These are phyloP conservation scores for Cryptotermes secundus DNA, from an alignment of 1,140 invertebrate genomes.

Conservation along the genomic window DNA sequence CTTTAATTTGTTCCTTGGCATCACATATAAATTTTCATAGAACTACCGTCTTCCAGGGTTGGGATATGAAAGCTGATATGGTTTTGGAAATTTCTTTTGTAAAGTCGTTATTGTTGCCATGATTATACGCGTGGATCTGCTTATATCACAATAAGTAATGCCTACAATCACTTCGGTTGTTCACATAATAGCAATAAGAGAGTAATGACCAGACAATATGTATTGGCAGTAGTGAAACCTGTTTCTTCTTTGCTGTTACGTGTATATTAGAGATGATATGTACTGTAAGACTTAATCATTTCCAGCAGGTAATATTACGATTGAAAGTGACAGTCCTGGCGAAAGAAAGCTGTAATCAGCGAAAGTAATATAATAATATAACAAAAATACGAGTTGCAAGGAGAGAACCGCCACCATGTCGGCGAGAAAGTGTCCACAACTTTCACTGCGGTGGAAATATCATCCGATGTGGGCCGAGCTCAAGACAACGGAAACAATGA, in stretches of 20 bases:
- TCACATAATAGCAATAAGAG: background rate
- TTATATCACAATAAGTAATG: too few relatives aligned
- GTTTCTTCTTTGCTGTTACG: background rate
- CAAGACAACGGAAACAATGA: background rate
- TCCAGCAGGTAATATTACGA: background rate
- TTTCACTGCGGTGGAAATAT: background rate
- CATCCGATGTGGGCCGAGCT: background rate
- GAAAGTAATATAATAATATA: constrained; percentile 12
- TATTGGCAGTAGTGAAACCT: background rate
- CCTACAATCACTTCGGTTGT: too few relatives aligned
- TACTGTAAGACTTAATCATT: background rate
- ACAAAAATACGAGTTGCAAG: constrained; percentile 12
- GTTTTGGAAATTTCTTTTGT: too few relatives aligned
- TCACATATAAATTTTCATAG: too few relatives aligned
- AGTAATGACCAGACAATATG: background rate
- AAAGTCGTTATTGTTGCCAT: too few relatives aligned
- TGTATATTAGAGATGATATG: background rate
- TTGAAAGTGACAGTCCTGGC: constrained; percentile 1
- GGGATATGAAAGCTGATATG: too few relatives aligned
- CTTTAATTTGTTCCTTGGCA: too few relatives aligned
- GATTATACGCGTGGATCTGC: too few relatives aligned
- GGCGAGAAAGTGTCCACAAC: background rate
- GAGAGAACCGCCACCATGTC: background rate
- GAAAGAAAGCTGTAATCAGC: constrained; percentile 8
- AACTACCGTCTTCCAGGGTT: too few relatives aligned